These are phyloP conservation scores for Acronicta aceris DNA, from an alignment of 2,888 invertebrate species.

Conservation along the genomic window DNA sequence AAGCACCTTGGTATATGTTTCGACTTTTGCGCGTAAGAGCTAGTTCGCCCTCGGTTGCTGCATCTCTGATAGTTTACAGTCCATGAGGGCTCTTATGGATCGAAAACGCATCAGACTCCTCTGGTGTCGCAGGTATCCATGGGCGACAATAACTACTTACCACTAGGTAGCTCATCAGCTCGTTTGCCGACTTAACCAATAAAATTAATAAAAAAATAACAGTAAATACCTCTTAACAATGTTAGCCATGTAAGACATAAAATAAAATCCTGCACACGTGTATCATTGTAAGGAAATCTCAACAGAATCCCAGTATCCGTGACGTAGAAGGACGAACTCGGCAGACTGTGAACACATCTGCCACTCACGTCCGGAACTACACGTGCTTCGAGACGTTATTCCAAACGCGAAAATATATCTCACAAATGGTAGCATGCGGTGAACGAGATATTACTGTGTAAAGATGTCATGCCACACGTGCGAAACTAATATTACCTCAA, in stretches of 20 bases:
- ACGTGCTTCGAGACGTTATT: slow-evolving; percentile 33
- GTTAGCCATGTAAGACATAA: neutral
- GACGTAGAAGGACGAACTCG: slow-evolving; percentile 26
- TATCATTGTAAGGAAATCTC: slow-evolving; percentile 42
- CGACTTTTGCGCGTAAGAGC: no score
- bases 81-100: no score
- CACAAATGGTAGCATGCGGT: slow-evolving; percentile 20
- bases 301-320: slow-evolving; percentile 39
- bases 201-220: no score
- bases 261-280: slow-evolving; percentile 16
- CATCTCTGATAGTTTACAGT: no score
- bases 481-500: no score
- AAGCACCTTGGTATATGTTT: no score
- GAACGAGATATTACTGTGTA: neutral
- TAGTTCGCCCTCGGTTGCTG: no score
- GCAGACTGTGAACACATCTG: slow-evolving; percentile 52
- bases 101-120: no score
- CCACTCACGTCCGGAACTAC: slow-evolving; percentile 52
- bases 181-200: no score
- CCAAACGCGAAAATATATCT: slow-evolving; percentile 36
- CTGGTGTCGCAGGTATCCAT: no score
- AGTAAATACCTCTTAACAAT: neutral
- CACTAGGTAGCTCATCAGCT: no score
- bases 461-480: neutral
- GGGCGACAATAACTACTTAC: no score